Base-by-base conservation (phyloP, 1,140 invertebrate genomes). In the Zaprionus capensis region DNA sequence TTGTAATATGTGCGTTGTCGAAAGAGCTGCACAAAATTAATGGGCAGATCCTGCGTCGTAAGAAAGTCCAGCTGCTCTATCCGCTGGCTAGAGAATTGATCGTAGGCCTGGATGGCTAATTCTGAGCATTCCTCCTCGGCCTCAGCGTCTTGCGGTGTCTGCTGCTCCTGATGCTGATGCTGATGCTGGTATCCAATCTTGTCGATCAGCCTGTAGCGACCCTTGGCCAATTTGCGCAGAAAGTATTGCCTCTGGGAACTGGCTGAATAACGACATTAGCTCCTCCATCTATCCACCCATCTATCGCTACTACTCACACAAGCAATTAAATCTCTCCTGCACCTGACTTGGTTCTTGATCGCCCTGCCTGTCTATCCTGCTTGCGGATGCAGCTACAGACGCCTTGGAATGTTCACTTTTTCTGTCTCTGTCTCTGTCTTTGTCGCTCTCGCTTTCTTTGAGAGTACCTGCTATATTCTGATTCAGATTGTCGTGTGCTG, bases 21-120 rank as follows among this genome's bases (percentile, higher is more conserved):
- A 15, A 36, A 75, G 0, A 82, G 49, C 11, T 81, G 41, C 6
- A 82, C 58, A 41, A 82, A 81, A 1, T 66, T 38, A 17, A 81
- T 63, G 5, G 28, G 6, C 1, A 15, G 15, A 5, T 51, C 44
- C 11, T 46, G 14, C 36, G 46, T 7, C 9, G 4, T 22, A 22
- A 34, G 34, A 31, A 31, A 36, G 22, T 58, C 46, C n/a, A 17
- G 15, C 20, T 44, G 38, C n/a, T 26, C 34, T n/a, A 20, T 28
- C 1, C 15, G 26, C 9, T 31, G n/a, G 11, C 55, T 20, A 4
- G 34, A 46, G 20, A 51, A 51, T 1, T 17, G 1, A 1, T 15
- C 5, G 5, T 62, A 9, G 1, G 14, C 22, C 12, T 51, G 28
- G 15, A 22, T 38, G 5, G 28, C 28, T 2, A 51, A 12, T 9